These are phyloP conservation scores for Crotalus viridis DNA, from an alignment of 2,113 vertebrate species.

Conservation along the genomic window DNA sequence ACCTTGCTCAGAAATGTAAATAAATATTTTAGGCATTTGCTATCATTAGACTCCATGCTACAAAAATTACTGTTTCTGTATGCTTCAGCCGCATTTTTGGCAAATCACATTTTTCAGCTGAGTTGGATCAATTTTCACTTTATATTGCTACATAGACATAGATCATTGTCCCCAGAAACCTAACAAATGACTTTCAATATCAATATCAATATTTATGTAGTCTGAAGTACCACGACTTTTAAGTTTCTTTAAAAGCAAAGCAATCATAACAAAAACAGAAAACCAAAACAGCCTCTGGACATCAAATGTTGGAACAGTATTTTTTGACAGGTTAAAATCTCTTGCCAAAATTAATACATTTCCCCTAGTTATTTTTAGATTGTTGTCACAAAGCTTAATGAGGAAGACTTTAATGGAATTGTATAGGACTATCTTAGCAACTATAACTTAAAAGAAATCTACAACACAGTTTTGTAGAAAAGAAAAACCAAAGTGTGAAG, in stretches of 20 bases:
- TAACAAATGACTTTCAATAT: slow-evolving; percentile 37
- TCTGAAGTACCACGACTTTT: slow-evolving; percentile 38
- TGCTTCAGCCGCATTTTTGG: slow-evolving; percentile 37
- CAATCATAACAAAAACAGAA: not conserved
- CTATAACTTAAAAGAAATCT: not conserved
- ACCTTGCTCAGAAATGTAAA: not conserved
- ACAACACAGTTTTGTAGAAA: not conserved
- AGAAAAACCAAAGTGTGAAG: not conserved
- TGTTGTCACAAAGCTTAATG: not conserved
- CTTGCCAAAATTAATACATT: not conserved
- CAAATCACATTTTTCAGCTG: slow-evolving; percentile 49
- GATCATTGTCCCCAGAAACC: slow-evolving; percentile 38
- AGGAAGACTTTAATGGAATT: not conserved
- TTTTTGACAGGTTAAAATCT: not conserved
- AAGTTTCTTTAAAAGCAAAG: not conserved
- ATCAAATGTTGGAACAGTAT: not conserved
- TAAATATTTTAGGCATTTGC: not conserved
- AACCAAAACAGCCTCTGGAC: slow-evolving; percentile 16
- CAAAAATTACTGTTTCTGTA: slow-evolving; percentile 21
- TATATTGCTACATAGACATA: slow-evolving; percentile 14
- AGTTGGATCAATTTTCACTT: slow-evolving; percentile 47
- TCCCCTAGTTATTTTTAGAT: not conserved
- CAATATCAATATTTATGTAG: slow-evolving; percentile 20
- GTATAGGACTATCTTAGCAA: not conserved
- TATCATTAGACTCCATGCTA: not conserved